Percentiles rank a stretch among this genome's conserved stretches.
These are phyloP conservation scores for Luperina testacea DNA, from an alignment of 2,888 invertebrate genomes.

Conservation along the genomic window DNA sequence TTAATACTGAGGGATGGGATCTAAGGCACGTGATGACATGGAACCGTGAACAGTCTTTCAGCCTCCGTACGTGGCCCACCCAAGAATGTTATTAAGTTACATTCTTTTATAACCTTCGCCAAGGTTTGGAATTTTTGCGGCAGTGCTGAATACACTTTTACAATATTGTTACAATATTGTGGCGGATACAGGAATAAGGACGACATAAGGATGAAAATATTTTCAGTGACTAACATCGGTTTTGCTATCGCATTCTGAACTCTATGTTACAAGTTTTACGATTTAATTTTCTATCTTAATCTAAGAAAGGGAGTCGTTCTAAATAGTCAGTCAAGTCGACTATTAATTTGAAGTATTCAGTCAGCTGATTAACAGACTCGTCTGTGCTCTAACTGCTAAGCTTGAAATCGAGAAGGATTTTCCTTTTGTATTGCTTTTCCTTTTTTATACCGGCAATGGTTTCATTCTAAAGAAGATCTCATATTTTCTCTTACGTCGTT, in stretches of 20 bases:
- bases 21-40: slow-evolving; percentile 67
- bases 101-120: slow-evolving; percentile 73
- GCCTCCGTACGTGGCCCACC: slow-evolving; percentile 68
- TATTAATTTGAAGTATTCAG: slow-evolving; percentile 63
- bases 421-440: slow-evolving; percentile 30
- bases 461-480: slow-evolving; percentile 1
- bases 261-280: slow-evolving; percentile 32
- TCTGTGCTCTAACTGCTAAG: slow-evolving; percentile 30
- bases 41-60: slow-evolving; percentile 68
- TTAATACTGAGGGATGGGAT: slow-evolving; percentile 58
- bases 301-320: slow-evolving; percentile 23
- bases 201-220: slow-evolving; percentile 66
- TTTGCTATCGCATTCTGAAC: slow-evolving; percentile 40
- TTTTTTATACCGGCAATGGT: not conserved
- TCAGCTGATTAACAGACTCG: slow-evolving; percentile 52
- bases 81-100: slow-evolving; percentile 74
- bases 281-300: slow-evolving; percentile 7
- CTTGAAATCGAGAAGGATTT: slow-evolving; percentile 37
- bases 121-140: slow-evolving; percentile 71
- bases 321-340: slow-evolving; percentile 57
- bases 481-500: slow-evolving; percentile 12
- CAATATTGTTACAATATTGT: slow-evolving; percentile 68
- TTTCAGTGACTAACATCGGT: slow-evolving; percentile 38
- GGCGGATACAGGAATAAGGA: slow-evolving; percentile 60
- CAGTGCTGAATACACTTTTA: slow-evolving; percentile 70